Evolutionary conservation across 2,797 vertebrate species (phyloP), one percentile per base, ranked within the genome.

Genomic region (Tokudaia muenninki): DNA sequence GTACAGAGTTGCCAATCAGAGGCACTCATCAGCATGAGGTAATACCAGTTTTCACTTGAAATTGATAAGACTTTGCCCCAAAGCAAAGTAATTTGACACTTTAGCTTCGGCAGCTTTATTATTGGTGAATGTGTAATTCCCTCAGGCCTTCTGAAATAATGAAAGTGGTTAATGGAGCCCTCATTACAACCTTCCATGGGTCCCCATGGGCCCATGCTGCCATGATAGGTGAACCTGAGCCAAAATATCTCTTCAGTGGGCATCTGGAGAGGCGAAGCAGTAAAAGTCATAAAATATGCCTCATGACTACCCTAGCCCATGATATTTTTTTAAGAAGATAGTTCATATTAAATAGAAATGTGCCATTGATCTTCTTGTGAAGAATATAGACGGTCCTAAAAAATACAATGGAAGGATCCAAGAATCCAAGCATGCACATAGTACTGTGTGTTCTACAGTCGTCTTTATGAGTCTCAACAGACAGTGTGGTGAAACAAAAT

Each of bases 1-100:
- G 82, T 29, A 70, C 29, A 59, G 50, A 79, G 63, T 95, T 97
- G 91, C 92, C 86, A 96, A 95, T 97, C 96, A 79, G 86, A 94
- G 84, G 65, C 92, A 80, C 67, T 96, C 88, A 95, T 96, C 95
- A 96, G 78, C 91, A 90, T 95, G 82, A 94, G 63, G 65, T 95
- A 97, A 91, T 95, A 97, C 55, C 77, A 72, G 79, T 96, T 96
- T 97, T 96, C 92, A 94, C 82, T 80, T 80, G 78, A 97, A 97
- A 95, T 94, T 98, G 97, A 90, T 96, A 97, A 97, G 87, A 97
- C 95, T 97, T 94, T 97, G 91, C 89, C 97, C 91, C 63, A 94
- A 97, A 97, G 97, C 95, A 96, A 96, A 92, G 96, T 95, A 95
- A 97, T 97, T 95, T 90, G 93, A 97, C 79, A 94, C 70, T 96